These are phyloP conservation scores for Trachelus iudaicus DNA, from an alignment of 2,888 invertebrate genomes.

Conservation along the genomic window DNA sequence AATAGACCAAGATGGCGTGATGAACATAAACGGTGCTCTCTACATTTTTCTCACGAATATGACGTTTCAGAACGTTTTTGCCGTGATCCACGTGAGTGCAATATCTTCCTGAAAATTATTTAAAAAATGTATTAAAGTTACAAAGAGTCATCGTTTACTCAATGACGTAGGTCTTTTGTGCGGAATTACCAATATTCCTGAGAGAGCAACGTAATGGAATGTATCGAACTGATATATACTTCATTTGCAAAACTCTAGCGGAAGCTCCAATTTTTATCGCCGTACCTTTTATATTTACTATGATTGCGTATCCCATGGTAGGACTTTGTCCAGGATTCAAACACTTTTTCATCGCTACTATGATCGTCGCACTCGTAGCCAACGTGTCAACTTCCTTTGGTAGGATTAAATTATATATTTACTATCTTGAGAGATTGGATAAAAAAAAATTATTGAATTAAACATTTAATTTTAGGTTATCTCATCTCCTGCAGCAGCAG, in stretches of 20 bases:
- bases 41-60: constrained; percentile 92
- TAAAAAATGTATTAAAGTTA: background rate
- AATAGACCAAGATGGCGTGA: constrained; percentile 87
- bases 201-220: constrained; percentile 90
- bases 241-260: constrained; percentile 88
- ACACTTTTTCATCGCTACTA: constrained; percentile 79
- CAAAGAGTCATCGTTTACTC: background rate
- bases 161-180: constrained; percentile 81
- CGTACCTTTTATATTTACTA: constrained; percentile 84
- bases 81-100: constrained; percentile 87
- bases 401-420: constrained; percentile 59
- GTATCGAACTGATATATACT: constrained; percentile 92
- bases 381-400: constrained; percentile 92
- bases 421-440: background rate
- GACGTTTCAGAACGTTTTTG: constrained; percentile 96
- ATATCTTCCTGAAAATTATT: background rate
- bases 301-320: constrained; percentile 89
- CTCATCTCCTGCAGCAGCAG: constrained; percentile 88
- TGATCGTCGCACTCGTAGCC: constrained; percentile 83
- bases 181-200: constrained; percentile 89
- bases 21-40: constrained; percentile 93
- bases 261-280: constrained; percentile 88
- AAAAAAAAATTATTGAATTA: background rate
- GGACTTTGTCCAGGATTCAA: constrained; percentile 79
- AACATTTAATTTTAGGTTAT: constrained; percentile 75